Conservation (phyloP, 2,888 invertebrate genomes). For the Tridacna gigas region DNA sequence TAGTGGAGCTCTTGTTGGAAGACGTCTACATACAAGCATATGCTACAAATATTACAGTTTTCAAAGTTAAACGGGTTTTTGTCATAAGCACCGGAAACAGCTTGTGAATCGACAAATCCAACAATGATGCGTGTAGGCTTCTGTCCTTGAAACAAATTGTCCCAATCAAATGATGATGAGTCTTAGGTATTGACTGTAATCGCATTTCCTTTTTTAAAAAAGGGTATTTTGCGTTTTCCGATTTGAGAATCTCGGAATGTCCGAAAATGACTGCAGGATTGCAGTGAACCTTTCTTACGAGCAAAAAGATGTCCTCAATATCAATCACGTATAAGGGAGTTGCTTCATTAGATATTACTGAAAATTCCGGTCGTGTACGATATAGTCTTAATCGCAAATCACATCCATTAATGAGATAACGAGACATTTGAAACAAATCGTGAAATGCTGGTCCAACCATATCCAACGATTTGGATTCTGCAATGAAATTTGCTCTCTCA, state of each 20-base stretch:
- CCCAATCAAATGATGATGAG: constrained; percentile 29
- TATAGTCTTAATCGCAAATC: constrained; percentile 30
- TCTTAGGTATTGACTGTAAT: constrained; percentile 29
- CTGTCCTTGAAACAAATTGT: constrained; percentile 44
- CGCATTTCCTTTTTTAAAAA: constrained; percentile 30
- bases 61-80: constrained; percentile 41
- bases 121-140: constrained; percentile 25
- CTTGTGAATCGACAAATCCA: no score
- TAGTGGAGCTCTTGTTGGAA: constrained; percentile 31
- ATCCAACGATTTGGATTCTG: constrained; percentile 5
- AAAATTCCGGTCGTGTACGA: constrained; percentile 18
- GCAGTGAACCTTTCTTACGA: constrained; percentile 38
- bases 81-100: constrained; percentile 39
- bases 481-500: background rate
- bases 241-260: constrained; percentile 41
- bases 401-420: constrained; percentile 28
- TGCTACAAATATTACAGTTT: constrained; percentile 31
- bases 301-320: constrained; percentile 17
- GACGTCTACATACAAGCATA: constrained; percentile 31
- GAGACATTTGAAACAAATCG: constrained; percentile 21
- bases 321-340: constrained; percentile 19
- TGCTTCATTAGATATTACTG: constrained; percentile 15
- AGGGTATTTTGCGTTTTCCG: constrained; percentile 23
- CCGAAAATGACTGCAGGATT: no score
- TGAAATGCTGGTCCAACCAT: constrained; percentile 27